Percentiles rank a stretch among this genome's conserved stretches.
Conservation (phyloP, 2,888 invertebrate genomes). For the Dynastes tityus region DNA sequence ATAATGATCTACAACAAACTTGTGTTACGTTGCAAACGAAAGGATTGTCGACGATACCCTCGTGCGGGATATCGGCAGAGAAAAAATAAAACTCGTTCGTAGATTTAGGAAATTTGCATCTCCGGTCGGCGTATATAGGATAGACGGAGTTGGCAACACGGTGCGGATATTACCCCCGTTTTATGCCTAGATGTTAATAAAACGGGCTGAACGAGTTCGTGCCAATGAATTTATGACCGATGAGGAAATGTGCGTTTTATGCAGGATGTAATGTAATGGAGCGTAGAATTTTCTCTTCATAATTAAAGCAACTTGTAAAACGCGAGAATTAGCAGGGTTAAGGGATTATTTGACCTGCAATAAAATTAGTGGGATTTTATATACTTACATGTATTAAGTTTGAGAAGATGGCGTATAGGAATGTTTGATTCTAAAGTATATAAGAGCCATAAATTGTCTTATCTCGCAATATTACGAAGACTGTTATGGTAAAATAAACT, state of each 20-base stretch:
- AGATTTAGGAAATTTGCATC: slow-evolving; percentile 63
- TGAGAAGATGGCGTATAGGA: neutral
- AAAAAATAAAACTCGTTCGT: slow-evolving; percentile 62
- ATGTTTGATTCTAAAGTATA: neutral
- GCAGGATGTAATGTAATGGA: slow-evolving; percentile 19
- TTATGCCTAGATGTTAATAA: slow-evolving; percentile 35
- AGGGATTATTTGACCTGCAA: slow-evolving; percentile 3
- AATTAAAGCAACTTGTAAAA: slow-evolving; percentile 29
- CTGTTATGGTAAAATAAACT: too few relatives aligned
- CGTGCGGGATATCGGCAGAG: slow-evolving; percentile 51
- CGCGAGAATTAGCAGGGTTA: neutral
- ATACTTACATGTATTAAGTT: too few relatives aligned
- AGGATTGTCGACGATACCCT: neutral
- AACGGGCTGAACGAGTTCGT: slow-evolving; percentile 27
- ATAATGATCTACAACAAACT: slow-evolving; percentile 65
- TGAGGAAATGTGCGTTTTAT: slow-evolving; percentile 27
- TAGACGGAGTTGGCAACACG: neutral
- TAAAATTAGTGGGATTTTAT: slow-evolving; percentile 8
- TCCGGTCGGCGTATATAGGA: slow-evolving; percentile 31
- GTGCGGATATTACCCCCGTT: neutral
- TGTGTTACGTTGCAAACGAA: slow-evolving; percentile 54
- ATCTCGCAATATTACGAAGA: neutral
- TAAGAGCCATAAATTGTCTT: too few relatives aligned
- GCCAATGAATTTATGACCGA: slow-evolving; percentile 33
- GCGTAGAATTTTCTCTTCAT: slow-evolving; percentile 6